These are phyloP conservation scores for Ectemnius continuus DNA, from an alignment of 2,888 invertebrate species.

Conservation along the genomic window DNA sequence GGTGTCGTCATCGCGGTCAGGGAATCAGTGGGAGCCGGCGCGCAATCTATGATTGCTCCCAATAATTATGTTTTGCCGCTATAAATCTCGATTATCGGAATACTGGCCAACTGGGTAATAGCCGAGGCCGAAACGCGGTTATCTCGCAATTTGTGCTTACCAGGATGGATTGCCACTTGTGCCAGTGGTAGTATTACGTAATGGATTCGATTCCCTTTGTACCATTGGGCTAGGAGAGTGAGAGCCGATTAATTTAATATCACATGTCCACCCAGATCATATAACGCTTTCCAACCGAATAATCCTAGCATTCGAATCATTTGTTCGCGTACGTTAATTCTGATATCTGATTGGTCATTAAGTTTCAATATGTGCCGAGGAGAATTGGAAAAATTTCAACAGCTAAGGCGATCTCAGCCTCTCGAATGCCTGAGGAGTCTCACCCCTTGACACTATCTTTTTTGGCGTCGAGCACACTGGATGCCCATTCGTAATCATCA, in stretches of 20 bases:
- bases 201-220: constrained; percentile 1
- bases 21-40: background rate
- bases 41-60: constrained; percentile 11
- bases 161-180: background rate
- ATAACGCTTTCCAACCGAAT: too few species aligned
- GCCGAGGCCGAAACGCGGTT: background rate
- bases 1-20: too few species aligned
- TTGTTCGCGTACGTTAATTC: too few species aligned
- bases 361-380: too few species aligned
- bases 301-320: too few species aligned
- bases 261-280: background rate
- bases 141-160: constrained; percentile 12
- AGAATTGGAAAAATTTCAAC: too few species aligned
- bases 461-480: background rate
- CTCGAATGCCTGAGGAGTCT: background rate
- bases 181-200: too few species aligned
- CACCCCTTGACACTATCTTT: too few species aligned
- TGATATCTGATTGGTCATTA: too few species aligned
- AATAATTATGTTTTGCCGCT: constrained; percentile 32
- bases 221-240: background rate
- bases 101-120: constrained; percentile 16
- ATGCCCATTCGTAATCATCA: constrained; percentile 21
- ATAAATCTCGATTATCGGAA: constrained; percentile 43
- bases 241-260: background rate
- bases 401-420: background rate